Evolutionary conservation across 2,888 invertebrate genomes (phyloP).

Genomic region (Melieria crassipennis): DNA sequence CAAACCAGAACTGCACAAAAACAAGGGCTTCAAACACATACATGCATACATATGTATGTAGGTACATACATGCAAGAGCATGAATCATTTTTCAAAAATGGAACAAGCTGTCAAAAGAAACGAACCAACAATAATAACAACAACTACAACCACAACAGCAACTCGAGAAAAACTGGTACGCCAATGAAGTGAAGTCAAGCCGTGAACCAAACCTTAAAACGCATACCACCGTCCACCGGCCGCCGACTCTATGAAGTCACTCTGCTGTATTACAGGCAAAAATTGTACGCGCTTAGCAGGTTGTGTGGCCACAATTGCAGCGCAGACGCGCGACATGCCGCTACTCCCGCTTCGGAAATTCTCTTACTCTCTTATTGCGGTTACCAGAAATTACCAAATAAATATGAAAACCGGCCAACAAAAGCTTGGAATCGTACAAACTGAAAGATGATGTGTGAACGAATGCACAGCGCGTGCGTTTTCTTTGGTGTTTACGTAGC

Average conservation of each 20-base stretch:
- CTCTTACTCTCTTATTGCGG: slow-evolving; percentile 4
- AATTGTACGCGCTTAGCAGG: too few relatives aligned
- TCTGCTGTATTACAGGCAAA: too few relatives aligned
- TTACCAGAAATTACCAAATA: slow-evolving; percentile 21
- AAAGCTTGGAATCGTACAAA: background rate
- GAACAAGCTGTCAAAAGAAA: slow-evolving; percentile 1
- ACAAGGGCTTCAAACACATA: background rate
- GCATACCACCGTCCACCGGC: background rate
- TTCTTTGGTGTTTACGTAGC: too few relatives aligned
- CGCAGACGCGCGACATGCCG: too few relatives aligned
- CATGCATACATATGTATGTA: background rate
- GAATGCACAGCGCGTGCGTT: background rate
- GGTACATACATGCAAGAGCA: background rate
- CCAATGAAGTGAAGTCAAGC: slow-evolving; percentile 3
- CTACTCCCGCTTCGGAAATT: too few relatives aligned
- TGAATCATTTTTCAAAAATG: slow-evolving; percentile 18
- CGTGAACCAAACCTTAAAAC: slow-evolving; percentile 22
- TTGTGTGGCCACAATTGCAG: too few relatives aligned
- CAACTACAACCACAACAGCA: slow-evolving; percentile 6
- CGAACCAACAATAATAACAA: slow-evolving; percentile 8
- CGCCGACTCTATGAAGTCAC: too few relatives aligned
- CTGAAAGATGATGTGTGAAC: background rate
- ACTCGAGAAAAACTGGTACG: slow-evolving; percentile 21
- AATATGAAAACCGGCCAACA: slow-evolving; percentile 24
- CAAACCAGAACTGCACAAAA: background rate